Percentiles rank a stretch among this genome's conserved stretches.
These are phyloP conservation scores for Acanthochromis polyacanthus DNA, from an alignment of 2,113 vertebrate genomes.

Conservation along the genomic window DNA sequence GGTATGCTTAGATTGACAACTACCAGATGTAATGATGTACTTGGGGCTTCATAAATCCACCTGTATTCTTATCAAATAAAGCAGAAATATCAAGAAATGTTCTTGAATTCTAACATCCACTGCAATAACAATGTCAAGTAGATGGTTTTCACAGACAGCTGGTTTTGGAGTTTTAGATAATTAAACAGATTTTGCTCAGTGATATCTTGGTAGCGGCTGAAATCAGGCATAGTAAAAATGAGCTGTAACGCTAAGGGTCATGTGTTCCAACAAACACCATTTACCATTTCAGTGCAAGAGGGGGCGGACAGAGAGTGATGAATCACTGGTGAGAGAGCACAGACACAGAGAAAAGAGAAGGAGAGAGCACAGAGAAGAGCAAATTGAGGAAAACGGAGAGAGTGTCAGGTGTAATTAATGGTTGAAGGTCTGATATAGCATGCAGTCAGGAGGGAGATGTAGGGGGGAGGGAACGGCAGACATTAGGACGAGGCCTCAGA, in stretches of 20 bases:
- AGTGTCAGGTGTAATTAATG: slow-evolving; percentile 56
- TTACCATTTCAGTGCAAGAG: slow-evolving; percentile 4
- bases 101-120: neutral
- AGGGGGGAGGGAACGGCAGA: slow-evolving; percentile 26
- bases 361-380: neutral
- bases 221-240: slow-evolving; percentile 7
- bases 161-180: slow-evolving; percentile 2
- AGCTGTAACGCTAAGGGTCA: slow-evolving; percentile 29
- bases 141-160: neutral
- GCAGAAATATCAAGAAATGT: neutral
- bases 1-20: no score
- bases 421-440: slow-evolving; percentile 44
- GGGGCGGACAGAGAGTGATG: slow-evolving; percentile 21
- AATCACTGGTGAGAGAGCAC: slow-evolving; percentile 33
- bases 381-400: slow-evolving; percentile 30
- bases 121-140: neutral
- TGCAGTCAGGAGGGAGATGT: slow-evolving; percentile 34
- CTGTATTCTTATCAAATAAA: neutral
- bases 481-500: slow-evolving; percentile 24
- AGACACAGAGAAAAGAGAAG: slow-evolving; percentile 28
- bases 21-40: neutral
- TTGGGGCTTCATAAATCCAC: neutral
- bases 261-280: slow-evolving; percentile 40
- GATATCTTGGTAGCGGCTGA: neutral
- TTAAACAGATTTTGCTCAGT: slow-evolving; percentile 4